Evolutionary conservation across 2,888 invertebrate species (phyloP), one percentile per base, ranked within the genome.

Genomic region (Deilephila elpenor): DNA sequence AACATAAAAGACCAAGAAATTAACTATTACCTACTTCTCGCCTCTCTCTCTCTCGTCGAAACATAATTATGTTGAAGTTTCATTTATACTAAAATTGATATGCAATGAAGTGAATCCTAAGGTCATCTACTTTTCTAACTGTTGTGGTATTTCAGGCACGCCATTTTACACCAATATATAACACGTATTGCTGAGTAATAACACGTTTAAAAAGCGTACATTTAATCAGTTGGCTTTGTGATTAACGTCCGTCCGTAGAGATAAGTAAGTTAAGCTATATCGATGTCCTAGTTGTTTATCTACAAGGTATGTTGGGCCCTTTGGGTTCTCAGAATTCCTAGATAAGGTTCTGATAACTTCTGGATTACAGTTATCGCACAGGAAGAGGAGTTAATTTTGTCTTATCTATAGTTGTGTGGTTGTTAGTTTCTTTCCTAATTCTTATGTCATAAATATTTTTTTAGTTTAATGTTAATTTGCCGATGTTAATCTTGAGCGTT

Each of bases 231-330:
- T n/a, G 56, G n/a, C 29, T 60, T 64, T 79, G 82, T 80, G 77
- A 80, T 79, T 73, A 67, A 70, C 56, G 74, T 84, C 87, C 86
- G 87, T 88, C 88, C 86, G 74, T 76, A 72, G 73, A 74, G 51
- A 71, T 76, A 73, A 70, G 19, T 29, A 56, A 34, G 56, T 53
- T 34, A 78, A 80, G 76, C 32, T 71, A 76, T 77, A 74, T 25
- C 17, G 29, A 17, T 14, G 60, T 29, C 60, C 60, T 25, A 67
- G 37, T 67, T 37, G 37, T 19, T 67, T 67, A 67, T 67, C 44
- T 44, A 20, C 17, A 20, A 67, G 67, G 60, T 60, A 29, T 25
- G n/a, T 19, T 17, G 25, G 5, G 59, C 20, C 25, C 5, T 17
- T 60, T 60, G 29, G 5, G 60, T 20, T 20, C 11, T 7, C 25